These are phyloP conservation scores for Apotomis capreana DNA, from an alignment of 2,888 invertebrate species.

Conservation along the genomic window DNA sequence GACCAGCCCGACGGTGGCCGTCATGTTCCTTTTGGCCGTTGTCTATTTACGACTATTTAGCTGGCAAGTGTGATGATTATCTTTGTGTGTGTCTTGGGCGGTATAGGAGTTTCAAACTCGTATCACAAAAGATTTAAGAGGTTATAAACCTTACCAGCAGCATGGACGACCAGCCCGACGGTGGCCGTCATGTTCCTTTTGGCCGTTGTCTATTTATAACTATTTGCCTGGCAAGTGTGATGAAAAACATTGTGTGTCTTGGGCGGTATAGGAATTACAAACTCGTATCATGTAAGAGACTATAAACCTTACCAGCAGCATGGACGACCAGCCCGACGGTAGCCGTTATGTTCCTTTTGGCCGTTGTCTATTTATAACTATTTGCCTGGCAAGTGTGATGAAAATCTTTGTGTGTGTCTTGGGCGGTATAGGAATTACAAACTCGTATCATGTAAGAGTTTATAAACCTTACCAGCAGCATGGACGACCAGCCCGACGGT, in stretches of 20 bases:
- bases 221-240: no score
- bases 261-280: no score
- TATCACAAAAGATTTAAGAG: no score
- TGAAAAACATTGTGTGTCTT: no score
- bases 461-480: constrained; percentile 88
- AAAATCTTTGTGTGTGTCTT: no score
- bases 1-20: constrained; percentile 97
- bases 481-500: constrained; percentile 99
- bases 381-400: no score
- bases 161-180: constrained; percentile 98
- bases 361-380: constrained; percentile 73
- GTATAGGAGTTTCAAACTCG: no score
- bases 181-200: constrained; percentile 96
- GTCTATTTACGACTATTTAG: constrained; percentile 57
- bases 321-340: constrained; percentile 99
- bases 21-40: constrained; percentile 89
- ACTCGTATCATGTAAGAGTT: no score
- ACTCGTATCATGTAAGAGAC: no score
- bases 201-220: constrained; percentile 74
- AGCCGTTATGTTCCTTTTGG: constrained; percentile 92
- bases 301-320: constrained; percentile 88
- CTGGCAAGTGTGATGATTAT: no score
- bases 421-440: no score
- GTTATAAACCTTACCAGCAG: constrained; percentile 86
- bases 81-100: no score